Evolutionary conservation across 1,140 invertebrate species (phyloP).

Genomic region (Gryllus bimaculatus): DNA sequence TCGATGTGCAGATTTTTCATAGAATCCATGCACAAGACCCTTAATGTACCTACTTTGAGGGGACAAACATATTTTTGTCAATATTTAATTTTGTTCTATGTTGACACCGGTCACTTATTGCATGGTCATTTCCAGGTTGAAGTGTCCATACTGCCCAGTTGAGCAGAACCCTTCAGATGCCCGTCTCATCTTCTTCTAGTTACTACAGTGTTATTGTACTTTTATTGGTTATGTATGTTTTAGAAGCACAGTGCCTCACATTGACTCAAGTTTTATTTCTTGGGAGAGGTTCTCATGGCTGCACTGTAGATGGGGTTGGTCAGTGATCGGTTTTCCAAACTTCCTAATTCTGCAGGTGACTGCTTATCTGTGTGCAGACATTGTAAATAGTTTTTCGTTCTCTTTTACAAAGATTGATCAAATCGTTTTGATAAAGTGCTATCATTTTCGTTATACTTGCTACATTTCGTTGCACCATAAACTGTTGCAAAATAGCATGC

Average conservation of each 20-base stretch:
- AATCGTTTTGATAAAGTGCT: not conserved
- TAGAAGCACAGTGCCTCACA: not conserved
- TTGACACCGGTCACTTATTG: too few species aligned
- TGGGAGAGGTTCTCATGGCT: too few species aligned
- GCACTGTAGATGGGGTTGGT: too few species aligned
- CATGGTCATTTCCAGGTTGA: slow-evolving; percentile 58
- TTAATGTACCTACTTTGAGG: too few species aligned
- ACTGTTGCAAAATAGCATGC: too few species aligned
- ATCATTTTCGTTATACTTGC: not conserved
- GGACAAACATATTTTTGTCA: too few species aligned
- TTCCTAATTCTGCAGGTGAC: not conserved
- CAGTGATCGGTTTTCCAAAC: too few species aligned
- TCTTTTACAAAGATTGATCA: not conserved
- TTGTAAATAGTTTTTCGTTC: not conserved
- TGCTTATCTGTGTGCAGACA: not conserved
- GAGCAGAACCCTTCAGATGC: slow-evolving; percentile 92
- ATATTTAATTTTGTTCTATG: too few species aligned
- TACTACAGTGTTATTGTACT: not conserved
- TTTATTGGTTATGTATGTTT: not conserved
- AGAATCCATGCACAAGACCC: too few species aligned
- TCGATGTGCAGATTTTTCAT: too few species aligned
- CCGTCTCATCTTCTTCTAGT: slow-evolving; percentile 81
- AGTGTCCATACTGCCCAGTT: slow-evolving; percentile 96
- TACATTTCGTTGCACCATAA: too few species aligned
- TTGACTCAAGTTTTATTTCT: not conserved